Conservation (phyloP, 2,888 invertebrate species). For the Apotomis capreana region DNA sequence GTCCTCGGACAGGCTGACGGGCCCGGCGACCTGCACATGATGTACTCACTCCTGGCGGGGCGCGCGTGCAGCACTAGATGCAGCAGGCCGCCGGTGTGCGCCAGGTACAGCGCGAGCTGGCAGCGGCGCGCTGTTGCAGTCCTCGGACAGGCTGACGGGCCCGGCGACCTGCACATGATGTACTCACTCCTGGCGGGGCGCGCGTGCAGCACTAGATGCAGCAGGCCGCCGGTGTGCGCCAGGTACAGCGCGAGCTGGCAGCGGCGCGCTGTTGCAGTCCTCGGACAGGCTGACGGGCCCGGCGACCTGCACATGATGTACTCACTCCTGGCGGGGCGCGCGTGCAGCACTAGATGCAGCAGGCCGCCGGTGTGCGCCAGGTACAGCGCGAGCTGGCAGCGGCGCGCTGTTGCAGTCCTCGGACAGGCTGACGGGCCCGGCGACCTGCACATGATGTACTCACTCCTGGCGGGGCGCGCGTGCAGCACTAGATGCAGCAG, state of each 20-base stretch:
- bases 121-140: not conserved
- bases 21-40: too few species aligned
- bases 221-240: not conserved
- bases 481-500: not conserved
- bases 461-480: constrained; percentile 28
- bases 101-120: not conserved
- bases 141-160: not conserved
- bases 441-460: not conserved
- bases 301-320: not conserved
- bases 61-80: not conserved
- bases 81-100: not conserved
- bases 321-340: constrained; percentile 55
- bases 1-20: not conserved
- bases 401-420: not conserved
- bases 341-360: not conserved
- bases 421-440: not conserved
- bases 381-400: constrained; percentile 51
- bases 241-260: constrained; percentile 54
- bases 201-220: not conserved
- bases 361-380: not conserved
- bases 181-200: not conserved
- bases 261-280: constrained; percentile 83
- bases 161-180: too few species aligned
- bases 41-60: not conserved
- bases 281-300: constrained; percentile 88